phyloP scores from a whole-genome alignment of 2,888 invertebrate genomes.

The Megastigmus dorsalis region DNA sequence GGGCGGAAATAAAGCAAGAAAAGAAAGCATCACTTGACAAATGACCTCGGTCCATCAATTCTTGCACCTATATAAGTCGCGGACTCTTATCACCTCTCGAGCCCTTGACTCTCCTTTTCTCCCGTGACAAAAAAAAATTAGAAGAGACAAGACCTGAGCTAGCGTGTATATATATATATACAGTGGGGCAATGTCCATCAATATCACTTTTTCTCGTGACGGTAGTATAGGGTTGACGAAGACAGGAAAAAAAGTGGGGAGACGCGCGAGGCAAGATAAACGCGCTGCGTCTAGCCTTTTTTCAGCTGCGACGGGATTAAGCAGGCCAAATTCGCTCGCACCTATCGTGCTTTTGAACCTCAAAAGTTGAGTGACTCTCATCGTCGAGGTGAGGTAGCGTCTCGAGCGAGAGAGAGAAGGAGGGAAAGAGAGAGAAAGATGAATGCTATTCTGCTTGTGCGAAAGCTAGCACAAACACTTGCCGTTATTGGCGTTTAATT shows the following conservation, averaged over 20 bases:
- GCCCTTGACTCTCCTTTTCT: neutral
- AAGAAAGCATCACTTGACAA: conserved; percentile 60
- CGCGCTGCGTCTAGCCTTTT: conserved; percentile 17
- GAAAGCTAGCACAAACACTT: conserved; percentile 33
- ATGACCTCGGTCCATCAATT: conserved; percentile 66
- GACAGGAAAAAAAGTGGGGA: neutral
- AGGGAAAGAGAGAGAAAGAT: neutral
- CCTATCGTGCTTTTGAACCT: too few species aligned
- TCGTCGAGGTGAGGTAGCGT: neutral
- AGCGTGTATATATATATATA: too few species aligned
- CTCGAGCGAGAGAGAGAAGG: neutral
- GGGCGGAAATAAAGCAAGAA: conserved; percentile 28
- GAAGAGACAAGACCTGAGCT: too few species aligned
- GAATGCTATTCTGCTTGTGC: conserved; percentile 33
- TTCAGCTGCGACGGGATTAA: conserved; percentile 8
- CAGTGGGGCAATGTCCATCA: neutral
- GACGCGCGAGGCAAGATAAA: neutral
- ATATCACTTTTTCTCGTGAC: neutral
- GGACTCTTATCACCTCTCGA: conserved; percentile 24
- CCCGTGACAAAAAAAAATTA: neutral
- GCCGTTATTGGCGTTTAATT: conserved; percentile 38
- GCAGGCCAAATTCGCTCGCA: conserved; percentile 1
- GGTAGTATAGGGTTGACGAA: too few species aligned
- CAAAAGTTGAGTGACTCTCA: conserved; percentile 45
- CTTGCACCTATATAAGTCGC: conserved; percentile 64